Percentiles rank a stretch among this genome's conserved stretches.
These are phyloP conservation scores for Aphelocoma californica DNA, from an alignment of 2,797 vertebrate genomes.

Conservation along the genomic window DNA sequence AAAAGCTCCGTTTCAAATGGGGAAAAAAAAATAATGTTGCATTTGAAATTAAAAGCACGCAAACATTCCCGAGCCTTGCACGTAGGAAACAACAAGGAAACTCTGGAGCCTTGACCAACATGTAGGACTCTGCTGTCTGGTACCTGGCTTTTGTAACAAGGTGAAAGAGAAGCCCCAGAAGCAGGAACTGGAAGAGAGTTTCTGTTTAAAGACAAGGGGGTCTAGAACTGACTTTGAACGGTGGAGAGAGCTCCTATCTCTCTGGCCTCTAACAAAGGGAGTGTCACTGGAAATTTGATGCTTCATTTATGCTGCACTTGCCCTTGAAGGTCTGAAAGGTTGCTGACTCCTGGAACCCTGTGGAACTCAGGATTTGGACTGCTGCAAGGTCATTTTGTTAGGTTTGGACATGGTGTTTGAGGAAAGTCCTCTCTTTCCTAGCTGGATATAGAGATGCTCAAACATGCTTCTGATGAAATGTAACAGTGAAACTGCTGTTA, in stretches of 20 bases:
- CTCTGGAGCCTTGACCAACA: neutral
- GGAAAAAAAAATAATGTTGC: fast-evolving
- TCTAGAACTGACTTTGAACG: neutral
- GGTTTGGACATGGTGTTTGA: neutral
- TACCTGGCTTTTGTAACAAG: neutral
- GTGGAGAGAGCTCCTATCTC: neutral
- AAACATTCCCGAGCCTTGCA: neutral
- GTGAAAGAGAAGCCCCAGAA: neutral
- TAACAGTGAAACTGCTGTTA: neutral
- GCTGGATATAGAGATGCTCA: neutral
- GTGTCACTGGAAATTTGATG: neutral
- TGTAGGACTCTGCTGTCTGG: neutral
- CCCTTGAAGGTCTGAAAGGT: neutral
- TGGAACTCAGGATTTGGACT: neutral
- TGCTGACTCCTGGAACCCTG: neutral
- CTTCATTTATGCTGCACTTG: neutral
- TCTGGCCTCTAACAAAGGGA: neutral
- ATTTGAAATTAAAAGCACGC: neutral
- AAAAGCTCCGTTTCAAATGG: neutral
- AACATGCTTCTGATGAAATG: neutral
- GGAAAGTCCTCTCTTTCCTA: neutral
- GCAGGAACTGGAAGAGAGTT: neutral
- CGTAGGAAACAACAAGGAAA: neutral
- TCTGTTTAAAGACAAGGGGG: neutral
- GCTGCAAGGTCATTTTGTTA: neutral